These are phyloP conservation scores for Anguilla pacifica DNA, from an alignment of 2,797 vertebrate species.

Conservation along the genomic window DNA sequence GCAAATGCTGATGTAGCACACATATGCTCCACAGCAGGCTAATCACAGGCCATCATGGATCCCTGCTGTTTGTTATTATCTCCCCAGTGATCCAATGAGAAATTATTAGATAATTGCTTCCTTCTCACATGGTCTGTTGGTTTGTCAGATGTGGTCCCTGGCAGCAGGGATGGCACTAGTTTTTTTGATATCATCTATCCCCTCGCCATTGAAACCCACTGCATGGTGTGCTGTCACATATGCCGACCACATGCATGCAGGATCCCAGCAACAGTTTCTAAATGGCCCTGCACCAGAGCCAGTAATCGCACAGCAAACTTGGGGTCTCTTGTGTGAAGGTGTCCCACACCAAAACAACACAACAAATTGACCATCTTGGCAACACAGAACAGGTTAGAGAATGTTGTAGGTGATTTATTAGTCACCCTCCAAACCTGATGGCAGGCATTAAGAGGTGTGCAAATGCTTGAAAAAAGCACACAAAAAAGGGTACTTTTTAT, in stretches of 20 bases:
- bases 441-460: conserved; percentile 12
- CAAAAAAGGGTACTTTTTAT: conserved; percentile 9
- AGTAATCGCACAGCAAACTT: neutral
- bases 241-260: neutral
- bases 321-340: neutral
- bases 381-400: conserved; percentile 36
- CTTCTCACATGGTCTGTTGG: conserved; percentile 15
- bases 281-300: neutral
- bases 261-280: neutral
- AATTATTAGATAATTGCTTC: conserved; percentile 22
- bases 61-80: conserved; percentile 34
- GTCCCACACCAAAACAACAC: conserved; percentile 42
- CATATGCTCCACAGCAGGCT: conserved; percentile 9
- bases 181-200: neutral
- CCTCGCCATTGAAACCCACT: neutral
- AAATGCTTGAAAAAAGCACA: conserved; percentile 30
- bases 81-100: conserved; percentile 24
- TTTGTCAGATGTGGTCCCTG: neutral
- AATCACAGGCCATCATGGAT: conserved; percentile 30
- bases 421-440: conserved; percentile 29
- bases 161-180: neutral
- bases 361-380: conserved; percentile 47
- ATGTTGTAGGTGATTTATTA: conserved; percentile 43
- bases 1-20: conserved; percentile 28
- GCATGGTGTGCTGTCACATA: neutral